Conservation (phyloP, 2,113 vertebrate species). For the Rhinopomastus cyanomelas region DNA sequence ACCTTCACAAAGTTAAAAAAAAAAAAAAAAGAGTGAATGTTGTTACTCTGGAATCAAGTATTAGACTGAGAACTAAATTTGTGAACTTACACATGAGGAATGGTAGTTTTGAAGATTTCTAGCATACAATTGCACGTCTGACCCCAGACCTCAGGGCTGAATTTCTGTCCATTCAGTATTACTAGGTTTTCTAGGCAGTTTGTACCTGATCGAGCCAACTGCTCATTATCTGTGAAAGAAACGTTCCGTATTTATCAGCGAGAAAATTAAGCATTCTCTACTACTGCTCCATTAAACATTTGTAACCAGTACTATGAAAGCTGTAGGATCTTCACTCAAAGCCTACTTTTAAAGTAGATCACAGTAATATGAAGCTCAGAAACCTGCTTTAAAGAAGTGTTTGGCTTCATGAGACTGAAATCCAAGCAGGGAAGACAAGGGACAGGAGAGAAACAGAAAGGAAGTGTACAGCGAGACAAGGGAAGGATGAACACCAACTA, state of each 20-base stretch:
- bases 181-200: conserved; percentile 98
- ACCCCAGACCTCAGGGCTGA: conserved; percentile 92
- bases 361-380: not conserved
- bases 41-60: not conserved
- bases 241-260: not conserved
- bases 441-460: not conserved
- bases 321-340: not conserved
- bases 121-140: conserved; percentile 94
- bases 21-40: not conserved
- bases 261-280: not conserved
- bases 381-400: not conserved
- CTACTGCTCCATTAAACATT: not conserved
- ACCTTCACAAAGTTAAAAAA: conserved; percentile 69
- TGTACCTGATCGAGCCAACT: conserved; percentile 94
- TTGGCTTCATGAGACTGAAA: not conserved
- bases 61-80: not conserved
- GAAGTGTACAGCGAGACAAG: not conserved
- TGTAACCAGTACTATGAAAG: not conserved
- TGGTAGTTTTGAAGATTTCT: conserved; percentile 96
- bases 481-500: not conserved
- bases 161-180: conserved; percentile 95
- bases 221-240: conserved; percentile 88
- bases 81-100: conserved; percentile 82
- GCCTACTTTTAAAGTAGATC: not conserved
- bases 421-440: not conserved